Evolutionary conservation across 1,140 invertebrate genomes (phyloP), one percentile per base, ranked within the genome.

Genomic region (Propsilocerus akamusi): DNA sequence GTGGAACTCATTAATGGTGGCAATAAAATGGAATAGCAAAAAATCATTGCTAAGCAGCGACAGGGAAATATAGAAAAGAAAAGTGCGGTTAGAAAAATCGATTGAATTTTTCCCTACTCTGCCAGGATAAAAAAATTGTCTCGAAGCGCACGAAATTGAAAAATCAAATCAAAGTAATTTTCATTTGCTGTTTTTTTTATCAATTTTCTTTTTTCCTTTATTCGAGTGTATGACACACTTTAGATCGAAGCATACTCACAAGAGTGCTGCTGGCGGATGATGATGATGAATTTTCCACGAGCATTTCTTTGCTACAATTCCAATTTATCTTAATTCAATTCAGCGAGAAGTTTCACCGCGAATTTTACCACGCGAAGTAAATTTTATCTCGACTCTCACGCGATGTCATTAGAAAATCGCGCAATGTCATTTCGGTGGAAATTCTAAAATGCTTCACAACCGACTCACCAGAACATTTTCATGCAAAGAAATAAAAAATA

Each of bases 121-220:
- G n/a, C n/a, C n/a, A n/a, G n/a, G n/a, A n/a, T n/a, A n/a, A n/a
- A n/a, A n/a, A n/a, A n/a, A n/a, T n/a, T n/a, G n/a, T n/a, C n/a
- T n/a, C n/a, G n/a, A n/a, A n/a, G n/a, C n/a, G n/a, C n/a, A n/a
- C n/a, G n/a, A 20, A 41, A 41, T 41, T 41, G 34, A 41, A 41
- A 41, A 41, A 41, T 41, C 34, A 41, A 41, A 41, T 41, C 34
- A 41, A 41, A 41, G 34, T 20, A 41, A 41, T 41, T n/a, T n/a
- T n/a, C n/a, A n/a, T n/a, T 41, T 41, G 34, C 34, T n/a, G 20
- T 37, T 41, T 41, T 10, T 20, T 20, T 41, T 41, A 30, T 30
- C 28, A 30, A 30, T 30, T 30, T 30, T 3, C 2, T 30, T 30
- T 6, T 30, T n/a, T 8, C n/a, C 28, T 30, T 30, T n/a, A n/a